Evolutionary conservation across 2,113 vertebrate genomes (phyloP).

Genomic region (Callocephalon fimbriatum): DNA sequence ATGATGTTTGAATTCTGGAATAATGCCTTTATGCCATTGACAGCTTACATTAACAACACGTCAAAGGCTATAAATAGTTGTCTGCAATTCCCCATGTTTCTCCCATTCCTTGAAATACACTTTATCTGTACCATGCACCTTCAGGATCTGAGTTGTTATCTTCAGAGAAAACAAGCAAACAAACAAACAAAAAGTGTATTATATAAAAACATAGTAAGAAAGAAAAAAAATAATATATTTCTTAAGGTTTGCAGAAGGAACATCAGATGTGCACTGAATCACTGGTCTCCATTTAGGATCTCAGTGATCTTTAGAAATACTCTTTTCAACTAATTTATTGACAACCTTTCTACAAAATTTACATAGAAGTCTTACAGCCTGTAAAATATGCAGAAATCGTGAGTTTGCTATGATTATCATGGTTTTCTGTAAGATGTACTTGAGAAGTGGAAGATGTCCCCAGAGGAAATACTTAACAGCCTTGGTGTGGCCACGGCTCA

Average conservation of each 20-base stretch:
- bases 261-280: background rate
- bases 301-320: background rate
- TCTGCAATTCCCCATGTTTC: background rate
- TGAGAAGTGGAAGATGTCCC: background rate
- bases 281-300: background rate
- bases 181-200: background rate
- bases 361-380: background rate
- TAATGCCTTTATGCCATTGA: background rate
- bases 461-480: background rate
- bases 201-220: background rate
- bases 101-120: background rate
- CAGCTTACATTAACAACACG: background rate
- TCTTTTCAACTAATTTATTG: background rate
- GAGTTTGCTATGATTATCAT: background rate
- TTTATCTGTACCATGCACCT: background rate
- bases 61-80: background rate
- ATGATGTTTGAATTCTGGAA: background rate
- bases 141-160: background rate
- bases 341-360: background rate
- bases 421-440: background rate
- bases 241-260: background rate
- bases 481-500: background rate
- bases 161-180: background rate
- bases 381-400: background rate
- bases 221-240: background rate